Conservation (phyloP, 1,140 invertebrate genomes). For the Neodiprion lecontei region DNA sequence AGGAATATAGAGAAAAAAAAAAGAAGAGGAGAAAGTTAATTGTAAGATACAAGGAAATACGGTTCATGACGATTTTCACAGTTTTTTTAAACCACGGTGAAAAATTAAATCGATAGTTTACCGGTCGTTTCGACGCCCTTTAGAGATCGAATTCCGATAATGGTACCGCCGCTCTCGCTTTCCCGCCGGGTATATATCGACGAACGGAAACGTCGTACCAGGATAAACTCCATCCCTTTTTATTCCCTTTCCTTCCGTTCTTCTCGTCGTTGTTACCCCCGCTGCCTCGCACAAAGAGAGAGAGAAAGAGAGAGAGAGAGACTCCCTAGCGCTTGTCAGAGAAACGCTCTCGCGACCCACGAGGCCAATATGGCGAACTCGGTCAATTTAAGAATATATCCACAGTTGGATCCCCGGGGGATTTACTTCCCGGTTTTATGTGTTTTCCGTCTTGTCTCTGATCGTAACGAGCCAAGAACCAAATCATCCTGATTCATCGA, state of each 20-base stretch:
- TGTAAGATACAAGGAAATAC: too few species aligned
- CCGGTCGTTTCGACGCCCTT: not conserved
- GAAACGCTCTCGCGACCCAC: not conserved
- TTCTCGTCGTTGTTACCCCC: not conserved
- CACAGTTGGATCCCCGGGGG: not conserved
- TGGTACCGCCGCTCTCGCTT: not conserved
- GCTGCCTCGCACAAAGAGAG: not conserved
- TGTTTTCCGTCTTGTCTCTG: not conserved
- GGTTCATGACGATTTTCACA: not conserved
- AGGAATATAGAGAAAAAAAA: too few species aligned
- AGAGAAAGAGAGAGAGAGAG: not conserved
- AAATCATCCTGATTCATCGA: not conserved
- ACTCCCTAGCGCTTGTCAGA: too few species aligned
- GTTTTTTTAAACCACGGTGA: not conserved
- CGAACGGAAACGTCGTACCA: not conserved
- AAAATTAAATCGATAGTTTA: not conserved
- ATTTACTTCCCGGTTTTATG: not conserved
- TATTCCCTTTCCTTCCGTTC: not conserved
- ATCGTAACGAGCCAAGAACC: not conserved
- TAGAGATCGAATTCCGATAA: conserved; percentile 2
- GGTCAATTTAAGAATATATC: conserved; percentile 2
- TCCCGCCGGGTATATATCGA: not conserved
- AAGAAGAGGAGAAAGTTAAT: too few species aligned
- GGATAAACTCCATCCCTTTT: conserved; percentile 5
- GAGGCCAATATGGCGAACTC: conserved; percentile 6